Evolutionary conservation across 2,888 invertebrate genomes (phyloP).

Genomic region (Eumerus sabulonum): DNA sequence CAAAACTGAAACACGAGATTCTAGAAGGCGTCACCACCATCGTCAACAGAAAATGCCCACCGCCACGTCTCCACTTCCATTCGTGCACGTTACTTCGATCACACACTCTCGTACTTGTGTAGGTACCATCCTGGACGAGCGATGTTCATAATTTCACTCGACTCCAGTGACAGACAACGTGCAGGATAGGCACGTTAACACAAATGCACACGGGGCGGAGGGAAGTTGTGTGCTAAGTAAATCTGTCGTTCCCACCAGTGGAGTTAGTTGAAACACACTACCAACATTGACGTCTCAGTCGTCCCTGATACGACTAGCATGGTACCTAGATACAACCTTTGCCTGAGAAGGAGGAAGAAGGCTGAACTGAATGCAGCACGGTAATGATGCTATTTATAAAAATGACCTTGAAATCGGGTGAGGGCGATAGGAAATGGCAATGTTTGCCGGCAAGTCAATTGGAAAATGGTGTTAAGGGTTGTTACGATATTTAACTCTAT

Average conservation of each 20-base stretch:
- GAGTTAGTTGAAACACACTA: conserved; percentile 50
- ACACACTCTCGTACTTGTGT: conserved; percentile 40
- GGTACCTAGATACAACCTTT: too few relatives aligned
- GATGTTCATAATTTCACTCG: not conserved
- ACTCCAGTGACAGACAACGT: conserved; percentile 7
- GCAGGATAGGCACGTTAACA: conserved; percentile 42
- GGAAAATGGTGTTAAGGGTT: conserved; percentile 68
- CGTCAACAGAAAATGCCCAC: too few relatives aligned
- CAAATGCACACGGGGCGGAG: too few relatives aligned
- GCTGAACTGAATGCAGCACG: conserved; percentile 25
- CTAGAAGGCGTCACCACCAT: not conserved
- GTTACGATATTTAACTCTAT: conserved; percentile 67
- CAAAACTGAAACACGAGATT: conserved; percentile 23
- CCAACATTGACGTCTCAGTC: conserved; percentile 61
- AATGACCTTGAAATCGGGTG: conserved; percentile 66
- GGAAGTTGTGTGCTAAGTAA: conserved; percentile 63
- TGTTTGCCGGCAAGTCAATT: conserved; percentile 68
- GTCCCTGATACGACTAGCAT: too few relatives aligned
- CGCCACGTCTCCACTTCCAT: conserved; percentile 27
- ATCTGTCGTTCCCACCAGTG: conserved; percentile 54
- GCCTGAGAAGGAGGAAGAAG: conserved; percentile 8
- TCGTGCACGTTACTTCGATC: conserved; percentile 29
- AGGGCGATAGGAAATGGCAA: conserved; percentile 69
- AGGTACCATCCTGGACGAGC: too few relatives aligned
- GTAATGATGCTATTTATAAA: conserved; percentile 61